A percentile compares a stretch with the other conserved stretches of the same genome.
Evolutionary conservation across 2,113 vertebrate species (phyloP).

Genomic region (Aspiorhynchus laticeps): DNA sequence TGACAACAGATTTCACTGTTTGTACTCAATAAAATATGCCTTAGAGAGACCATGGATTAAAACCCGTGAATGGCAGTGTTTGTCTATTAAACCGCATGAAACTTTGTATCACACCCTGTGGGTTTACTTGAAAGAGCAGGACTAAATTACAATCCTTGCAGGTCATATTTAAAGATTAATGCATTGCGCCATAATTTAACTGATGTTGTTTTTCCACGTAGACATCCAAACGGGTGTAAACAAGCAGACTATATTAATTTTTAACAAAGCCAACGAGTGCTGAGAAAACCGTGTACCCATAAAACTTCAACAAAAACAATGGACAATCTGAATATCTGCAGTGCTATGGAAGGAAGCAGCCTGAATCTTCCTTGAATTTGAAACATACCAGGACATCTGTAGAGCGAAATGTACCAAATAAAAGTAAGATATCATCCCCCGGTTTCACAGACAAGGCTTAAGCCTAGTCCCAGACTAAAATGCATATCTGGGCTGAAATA

Average conservation of each 20-base stretch:
- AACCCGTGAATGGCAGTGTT: background rate
- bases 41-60: slow-evolving; percentile 13
- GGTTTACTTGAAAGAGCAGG: background rate
- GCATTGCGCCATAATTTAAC: slow-evolving; percentile 26
- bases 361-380: background rate
- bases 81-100: background rate
- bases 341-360: background rate
- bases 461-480: too few relatives aligned
- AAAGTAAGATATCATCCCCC: too few relatives aligned
- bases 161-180: slow-evolving; percentile 48
- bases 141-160: slow-evolving; percentile 19
- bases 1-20: background rate
- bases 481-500: too few relatives aligned
- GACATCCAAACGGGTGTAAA: slow-evolving; percentile 16
- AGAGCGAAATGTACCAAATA: too few relatives aligned
- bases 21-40: background rate
- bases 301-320: background rate
- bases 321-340: background rate
- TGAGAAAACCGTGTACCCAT: background rate
- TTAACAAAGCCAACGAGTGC: slow-evolving; percentile 30
- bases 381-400: background rate
- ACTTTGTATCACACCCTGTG: background rate
- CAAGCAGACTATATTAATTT: slow-evolving; percentile 42
- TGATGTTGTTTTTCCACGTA: slow-evolving; percentile 31
- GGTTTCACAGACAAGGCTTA: too few relatives aligned